Conservation (phyloP, 2,797 vertebrate species). For the Rhabdophis nuchalis region DNA sequence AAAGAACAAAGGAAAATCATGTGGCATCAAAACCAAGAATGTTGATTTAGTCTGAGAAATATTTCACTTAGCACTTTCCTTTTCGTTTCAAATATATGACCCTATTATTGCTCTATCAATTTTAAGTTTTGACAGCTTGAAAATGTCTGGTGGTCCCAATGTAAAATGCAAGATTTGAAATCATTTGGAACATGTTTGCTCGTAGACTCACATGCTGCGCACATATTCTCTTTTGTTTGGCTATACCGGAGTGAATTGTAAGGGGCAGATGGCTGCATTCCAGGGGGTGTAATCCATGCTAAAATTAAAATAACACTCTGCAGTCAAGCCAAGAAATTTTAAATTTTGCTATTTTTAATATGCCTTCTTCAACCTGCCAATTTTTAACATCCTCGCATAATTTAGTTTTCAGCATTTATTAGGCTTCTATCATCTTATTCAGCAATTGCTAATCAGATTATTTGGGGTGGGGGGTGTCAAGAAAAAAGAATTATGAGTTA, state of each 20-base stretch:
- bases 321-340: not conserved
- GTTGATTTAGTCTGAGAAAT: slow-evolving; percentile 6
- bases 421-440: not conserved
- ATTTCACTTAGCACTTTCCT: not conserved
- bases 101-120: not conserved
- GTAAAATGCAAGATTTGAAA: not conserved
- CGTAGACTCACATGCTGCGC: not conserved
- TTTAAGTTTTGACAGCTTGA: not conserved
- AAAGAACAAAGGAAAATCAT: slow-evolving; percentile 1
- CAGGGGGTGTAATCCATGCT: not conserved
- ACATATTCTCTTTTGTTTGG: not conserved
- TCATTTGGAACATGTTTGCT: not conserved
- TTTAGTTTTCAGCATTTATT: not conserved
- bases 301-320: not conserved
- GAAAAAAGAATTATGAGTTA: not conserved
- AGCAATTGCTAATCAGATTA: not conserved
- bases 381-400: not conserved
- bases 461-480: not conserved
- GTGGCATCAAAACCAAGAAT: not conserved
- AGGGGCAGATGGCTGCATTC: not conserved
- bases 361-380: not conserved
- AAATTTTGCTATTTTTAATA: not conserved
- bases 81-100: not conserved
- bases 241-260: not conserved
- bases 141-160: not conserved